Percentiles rank a stretch among this genome's conserved stretches.
These are phyloP conservation scores for Elachura formosa DNA, from an alignment of 2,113 vertebrate species.

Conservation along the genomic window DNA sequence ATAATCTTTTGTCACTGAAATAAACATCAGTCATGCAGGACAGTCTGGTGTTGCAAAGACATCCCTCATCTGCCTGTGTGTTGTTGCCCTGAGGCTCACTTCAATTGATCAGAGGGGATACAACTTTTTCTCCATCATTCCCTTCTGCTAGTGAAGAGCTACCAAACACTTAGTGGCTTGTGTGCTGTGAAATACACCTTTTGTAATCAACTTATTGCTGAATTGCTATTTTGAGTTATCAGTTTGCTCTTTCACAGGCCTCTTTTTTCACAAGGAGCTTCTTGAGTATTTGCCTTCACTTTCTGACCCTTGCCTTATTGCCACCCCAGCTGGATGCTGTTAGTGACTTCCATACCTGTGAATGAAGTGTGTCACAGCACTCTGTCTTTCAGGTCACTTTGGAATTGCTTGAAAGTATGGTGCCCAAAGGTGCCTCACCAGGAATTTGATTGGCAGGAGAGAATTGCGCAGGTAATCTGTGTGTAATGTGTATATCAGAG, in stretches of 20 bases:
- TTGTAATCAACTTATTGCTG: neutral
- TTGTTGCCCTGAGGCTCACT: neutral
- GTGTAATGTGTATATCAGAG: neutral
- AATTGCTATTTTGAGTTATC: neutral
- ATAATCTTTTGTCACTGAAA: neutral
- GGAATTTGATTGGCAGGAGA: neutral
- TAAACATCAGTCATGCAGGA: neutral
- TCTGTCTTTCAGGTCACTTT: neutral
- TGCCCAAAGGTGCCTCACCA: neutral
- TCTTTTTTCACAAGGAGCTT: neutral
- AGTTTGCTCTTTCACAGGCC: neutral
- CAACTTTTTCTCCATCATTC: neutral
- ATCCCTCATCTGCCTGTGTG: neutral
- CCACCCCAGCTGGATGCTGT: neutral
- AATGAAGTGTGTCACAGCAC: neutral
- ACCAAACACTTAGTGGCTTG: neutral
- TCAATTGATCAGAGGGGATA: neutral
- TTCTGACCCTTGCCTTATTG: neutral
- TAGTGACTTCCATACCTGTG: neutral
- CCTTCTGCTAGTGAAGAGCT: neutral
- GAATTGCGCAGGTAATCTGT: neutral
- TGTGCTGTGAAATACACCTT: neutral
- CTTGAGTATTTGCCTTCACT: neutral
- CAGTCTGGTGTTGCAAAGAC: neutral
- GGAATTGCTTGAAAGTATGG: neutral